These are phyloP conservation scores for Saccostrea cuccullata DNA, from an alignment of 1,140 invertebrate species.

Conservation along the genomic window DNA sequence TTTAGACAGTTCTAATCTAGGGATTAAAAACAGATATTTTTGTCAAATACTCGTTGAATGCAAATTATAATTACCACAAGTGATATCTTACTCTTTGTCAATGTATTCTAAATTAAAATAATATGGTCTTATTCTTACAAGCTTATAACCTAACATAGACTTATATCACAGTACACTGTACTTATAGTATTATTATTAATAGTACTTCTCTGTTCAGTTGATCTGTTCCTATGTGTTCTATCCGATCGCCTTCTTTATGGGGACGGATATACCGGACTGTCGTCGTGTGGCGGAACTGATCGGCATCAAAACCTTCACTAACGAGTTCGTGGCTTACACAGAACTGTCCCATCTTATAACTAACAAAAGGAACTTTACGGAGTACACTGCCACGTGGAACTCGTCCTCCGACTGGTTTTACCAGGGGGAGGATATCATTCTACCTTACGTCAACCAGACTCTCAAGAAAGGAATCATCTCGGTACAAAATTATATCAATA, in stretches of 20 bases:
- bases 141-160: too few species aligned
- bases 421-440: constrained; percentile 54
- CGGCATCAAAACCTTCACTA: constrained; percentile 77
- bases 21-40: too few species aligned
- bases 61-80: too few species aligned
- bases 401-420: constrained; percentile 52
- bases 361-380: constrained; percentile 62
- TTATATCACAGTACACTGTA: too few species aligned
- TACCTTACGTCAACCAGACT: constrained; percentile 53
- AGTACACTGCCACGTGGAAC: constrained; percentile 55
- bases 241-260: constrained; percentile 76
- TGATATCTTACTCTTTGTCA: too few species aligned
- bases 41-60: too few species aligned
- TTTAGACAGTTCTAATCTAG: too few species aligned
- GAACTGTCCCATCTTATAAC: constrained; percentile 60
- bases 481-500: constrained; percentile 53
- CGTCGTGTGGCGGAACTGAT: constrained; percentile 74
- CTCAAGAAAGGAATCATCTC: constrained; percentile 61
- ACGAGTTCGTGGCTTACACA: constrained; percentile 77
- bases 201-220: constrained; percentile 65
- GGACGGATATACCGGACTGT: constrained; percentile 71
- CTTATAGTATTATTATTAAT: too few species aligned
- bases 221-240: constrained; percentile 77
- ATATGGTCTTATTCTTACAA: too few species aligned
- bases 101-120: too few species aligned